phyloP scores from a whole-genome alignment of 2,888 invertebrate genomes.

The Dicyrtomina minuta region DNA sequence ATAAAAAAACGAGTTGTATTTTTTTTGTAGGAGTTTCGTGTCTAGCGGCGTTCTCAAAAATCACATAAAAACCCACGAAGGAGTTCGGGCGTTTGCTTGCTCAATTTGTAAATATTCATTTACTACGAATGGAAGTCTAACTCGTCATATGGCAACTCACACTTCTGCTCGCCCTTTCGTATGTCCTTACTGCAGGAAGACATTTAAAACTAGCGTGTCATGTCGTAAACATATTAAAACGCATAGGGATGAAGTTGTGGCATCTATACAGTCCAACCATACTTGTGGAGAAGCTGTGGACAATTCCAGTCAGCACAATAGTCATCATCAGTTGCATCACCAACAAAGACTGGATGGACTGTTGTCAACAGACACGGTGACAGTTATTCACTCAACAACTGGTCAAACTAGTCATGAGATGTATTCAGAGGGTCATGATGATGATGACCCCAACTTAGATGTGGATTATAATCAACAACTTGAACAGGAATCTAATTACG shows the following conservation, averaged over 20 bases:
- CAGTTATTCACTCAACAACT: neutral
- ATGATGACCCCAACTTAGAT: neutral
- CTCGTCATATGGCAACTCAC: slow-evolving; percentile 61
- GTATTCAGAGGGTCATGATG: neutral
- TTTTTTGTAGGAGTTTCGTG: slow-evolving; percentile 58
- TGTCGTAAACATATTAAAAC: slow-evolving; percentile 68
- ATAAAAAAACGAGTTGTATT: neutral
- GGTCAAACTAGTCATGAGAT: neutral
- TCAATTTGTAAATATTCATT: slow-evolving; percentile 61
- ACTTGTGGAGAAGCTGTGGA: neutral
- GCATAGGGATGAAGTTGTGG: slow-evolving; percentile 60
- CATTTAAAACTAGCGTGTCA: slow-evolving; percentile 63
- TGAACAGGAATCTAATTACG: neutral
- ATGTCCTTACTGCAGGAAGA: slow-evolving; percentile 66
- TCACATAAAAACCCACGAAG: slow-evolving; percentile 62
- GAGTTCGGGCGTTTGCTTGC: slow-evolving; percentile 61
- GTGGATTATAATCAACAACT: too few species aligned
- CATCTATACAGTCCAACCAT: slow-evolving; percentile 9
- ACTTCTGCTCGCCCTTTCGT: slow-evolving; percentile 60
- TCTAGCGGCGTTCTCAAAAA: slow-evolving; percentile 63
- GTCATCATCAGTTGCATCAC: neutral
- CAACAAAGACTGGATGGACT: neutral
- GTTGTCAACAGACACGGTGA: neutral
- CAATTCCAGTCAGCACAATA: too few species aligned
- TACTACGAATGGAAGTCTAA: slow-evolving; percentile 62